Evolutionary conservation across 2,888 invertebrate genomes (phyloP), one percentile per base, ranked within the genome.

Genomic region (Tipula helvola): DNA sequence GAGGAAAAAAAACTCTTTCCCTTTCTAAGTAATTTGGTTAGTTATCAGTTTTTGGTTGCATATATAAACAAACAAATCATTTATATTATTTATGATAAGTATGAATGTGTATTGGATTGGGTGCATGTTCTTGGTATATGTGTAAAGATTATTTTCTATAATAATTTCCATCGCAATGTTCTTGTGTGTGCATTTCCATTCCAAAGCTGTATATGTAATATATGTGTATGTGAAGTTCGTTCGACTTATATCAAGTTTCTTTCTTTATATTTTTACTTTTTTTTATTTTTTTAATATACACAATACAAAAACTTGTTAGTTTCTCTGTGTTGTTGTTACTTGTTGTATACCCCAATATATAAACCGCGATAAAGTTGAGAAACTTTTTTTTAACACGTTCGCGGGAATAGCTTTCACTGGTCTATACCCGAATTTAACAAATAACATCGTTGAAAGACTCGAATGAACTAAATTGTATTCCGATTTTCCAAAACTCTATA

Each of bases 161-260:
- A 71, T 71, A 71, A 28, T 71, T 71, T 71, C 71, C 71, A 71
- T 28, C 13, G 71, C 71, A 18, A 28, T 3, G 28, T 28, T 71
- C 2, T 10, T 71, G 71, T 71, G 71, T 71, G 71, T 71, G 71
- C 71, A 71, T 28, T 71, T 71, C 28, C 71, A 71, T 28, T 71
- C 28, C 10, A 71, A 71, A 71, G 28, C 28, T 71, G 71, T 18
- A 71, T 10, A 12, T 28, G 71, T 18, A 71, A 71, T 39, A 39
- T 71, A 10, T 71, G 71, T 71, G 10, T 71, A 28, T 28, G 71
- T 71, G 71, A 71, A 71, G 71, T 71, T 71, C 71, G 71, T 71
- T 71, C 71, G 71, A 71, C 71, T 71, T 71, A 71, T 71, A 71
- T 71, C 71, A 71, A 71, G 71, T 71, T 71, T 71, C 71, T 71